Evolutionary conservation across 2,888 invertebrate genomes (phyloP), one percentile per base, ranked within the genome.

Genomic region (Pandemis corylana): DNA sequence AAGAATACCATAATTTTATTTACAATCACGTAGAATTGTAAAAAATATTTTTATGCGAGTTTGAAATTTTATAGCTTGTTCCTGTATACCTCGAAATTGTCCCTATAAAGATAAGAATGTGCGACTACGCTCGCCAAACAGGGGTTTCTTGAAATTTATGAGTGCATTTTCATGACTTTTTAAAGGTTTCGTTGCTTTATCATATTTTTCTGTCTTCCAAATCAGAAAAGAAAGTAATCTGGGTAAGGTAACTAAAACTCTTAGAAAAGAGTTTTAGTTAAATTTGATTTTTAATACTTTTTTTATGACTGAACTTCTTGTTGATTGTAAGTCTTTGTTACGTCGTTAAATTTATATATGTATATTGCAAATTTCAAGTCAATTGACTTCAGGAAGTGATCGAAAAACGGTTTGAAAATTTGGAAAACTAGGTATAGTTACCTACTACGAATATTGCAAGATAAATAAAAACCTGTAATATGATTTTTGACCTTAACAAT

Each of bases 91-190:
- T 86, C 87, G 85, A 88, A 89, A 87, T 87, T 83, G 85, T 84
- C 85, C 84, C 83, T 84, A 85, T 89, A 88, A 89, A 89, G 89
- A 89, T 89, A 89, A 89, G 87, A 87, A 83, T 86, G 88, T 87
- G 85, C 80, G 86, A 87, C 85, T 87, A 85, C 84, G 84, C 84
- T 85, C 84, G 80, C 82, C 80, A 83, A 84, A 83, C 83, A 77
- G 82, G 82, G 84, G 83, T 84, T 84, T 81, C 80, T 84, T 85
- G 85, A 87, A 89, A 88, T 88, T 89, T 89, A 89, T 87, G 87
- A 86, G 85, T 85, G 81, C 83, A 81, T 88, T 89, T 87, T 51
- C 85, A 86, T 83, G 86, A 84, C 83, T 87, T 85, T 80, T 84
- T 83, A 84, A 84, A 85, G 85, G 80, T 88, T 86, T 83, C 81